Evolutionary conservation across 2,113 vertebrate genomes (phyloP), one percentile per base, ranked within the genome.

Genomic region (Progne subis): DNA sequence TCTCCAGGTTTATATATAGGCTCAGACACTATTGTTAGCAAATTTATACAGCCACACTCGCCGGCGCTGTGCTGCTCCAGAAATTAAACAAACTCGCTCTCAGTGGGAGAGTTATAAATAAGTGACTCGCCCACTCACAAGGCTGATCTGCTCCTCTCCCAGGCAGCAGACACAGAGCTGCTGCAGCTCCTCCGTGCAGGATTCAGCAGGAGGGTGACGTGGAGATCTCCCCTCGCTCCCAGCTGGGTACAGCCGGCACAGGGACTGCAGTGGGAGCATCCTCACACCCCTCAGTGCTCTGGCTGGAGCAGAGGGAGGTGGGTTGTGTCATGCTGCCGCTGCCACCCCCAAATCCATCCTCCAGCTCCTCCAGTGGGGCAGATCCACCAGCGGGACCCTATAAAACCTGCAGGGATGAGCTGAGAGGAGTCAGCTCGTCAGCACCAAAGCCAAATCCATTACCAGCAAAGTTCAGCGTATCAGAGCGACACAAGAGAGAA

Each of bases 101-200:
- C 76, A 8, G 83, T 23, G 71, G 80, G 68, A 93, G 94, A 86
- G 91, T 81, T 94, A 95, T 94, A 93, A 95, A 94, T 90, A 93
- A 92, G 85, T 43, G 10, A 31, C 80, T 93, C 83, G 18, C 91
- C 91, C 90, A 85, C 93, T 84, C 75, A 18, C 18, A 29, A 52
- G 74, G 88, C 24, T 85, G 86, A 68, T 94, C 86, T 14, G 46
- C 64, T 84, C 61, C 82, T 86, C 78, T 64, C 37, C 14, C 20
- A 57, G 60, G 86, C 82, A 60, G 14, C 71, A 83, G 59, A 31
- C 74, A 74, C 10, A 29, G 64, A 88, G 10, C 32, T 63, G 23
- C 68, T 25, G 44, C 23, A 28, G 77, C 93, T 83, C 78, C 55
- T 26, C 50, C 26, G 1, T 1, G 61, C 55, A 63, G 81, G 64